Evolutionary conservation across 2,888 invertebrate genomes (phyloP), one percentile per base, ranked within the genome.

Genomic region (Artemia sinica): DNA sequence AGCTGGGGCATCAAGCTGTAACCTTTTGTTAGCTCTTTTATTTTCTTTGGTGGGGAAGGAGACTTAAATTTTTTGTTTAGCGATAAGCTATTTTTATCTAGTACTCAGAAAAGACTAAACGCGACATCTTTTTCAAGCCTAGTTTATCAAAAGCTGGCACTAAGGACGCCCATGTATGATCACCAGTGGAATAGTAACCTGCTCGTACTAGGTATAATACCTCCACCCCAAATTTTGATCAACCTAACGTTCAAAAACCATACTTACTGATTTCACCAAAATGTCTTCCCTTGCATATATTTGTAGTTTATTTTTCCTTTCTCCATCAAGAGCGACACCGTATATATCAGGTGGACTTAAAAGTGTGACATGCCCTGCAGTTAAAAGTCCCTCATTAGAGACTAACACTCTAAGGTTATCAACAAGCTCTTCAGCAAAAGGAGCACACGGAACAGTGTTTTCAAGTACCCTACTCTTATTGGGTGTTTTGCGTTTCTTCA

Each of bases 341-440:
- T 94, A 95, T 48, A 95, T 87, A 78, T 94, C 94, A 0, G 94
- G 93, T 0, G 94, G 89, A 74, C 87, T 85, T 41, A 94, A 85
- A 0, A 91, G 91, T 74, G 88, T 89, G 73, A 95, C 81, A 73
- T 86, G 84, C 0, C 93, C 94, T n/a, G 94, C 93, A 76, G 93
- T 93, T 77, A 95, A 92, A 58, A 93, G 80, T 0, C 93, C 93
- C 41, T 93, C 91, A 84, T 89, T 89, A 13, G 90, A 87, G 41
- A 91, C 89, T 14, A 94, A 81, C 28, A 93, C 91, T 70, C 91
- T 81, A 50, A 89, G 82, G 71, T 86, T 78, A 71, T 80, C 79
- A 65, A 74, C 71, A 69, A 80, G 84, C 71, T 89, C 87, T 72
- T 85, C 82, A 75, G 83, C 85, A 8, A 71, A 68, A 12, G 73